A percentile compares a stretch with the other conserved stretches of the same genome.
These are phyloP conservation scores for Scytalopus superciliaris DNA, from an alignment of 2,113 vertebrate species.

Conservation along the genomic window DNA sequence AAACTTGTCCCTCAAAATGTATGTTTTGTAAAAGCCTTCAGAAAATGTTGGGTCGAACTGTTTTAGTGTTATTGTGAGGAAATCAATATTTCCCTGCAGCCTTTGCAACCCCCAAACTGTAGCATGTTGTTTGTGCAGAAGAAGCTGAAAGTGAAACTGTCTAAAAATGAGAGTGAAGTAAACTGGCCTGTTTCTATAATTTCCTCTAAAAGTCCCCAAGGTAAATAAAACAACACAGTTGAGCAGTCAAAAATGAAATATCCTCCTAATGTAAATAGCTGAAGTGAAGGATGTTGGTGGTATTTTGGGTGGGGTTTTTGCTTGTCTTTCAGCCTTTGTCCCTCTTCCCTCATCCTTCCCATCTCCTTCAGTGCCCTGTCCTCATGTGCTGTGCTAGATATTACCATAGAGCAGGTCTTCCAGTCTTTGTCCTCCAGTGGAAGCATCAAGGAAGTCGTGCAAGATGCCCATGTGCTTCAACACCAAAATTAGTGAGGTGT, in stretches of 20 bases:
- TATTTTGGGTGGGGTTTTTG: neutral
- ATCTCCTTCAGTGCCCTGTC: neutral
- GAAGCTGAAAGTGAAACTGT: slow-evolving; percentile 43
- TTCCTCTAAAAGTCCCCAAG: neutral
- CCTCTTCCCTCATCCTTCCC: neutral
- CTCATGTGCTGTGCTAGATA: neutral
- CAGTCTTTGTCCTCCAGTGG: neutral
- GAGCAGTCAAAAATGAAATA: neutral
- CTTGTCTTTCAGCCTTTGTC: neutral
- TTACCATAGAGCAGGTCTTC: neutral
- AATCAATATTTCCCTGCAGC: slow-evolving; percentile 66
- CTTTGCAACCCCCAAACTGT: slow-evolving; percentile 43
- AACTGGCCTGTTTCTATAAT: neutral
- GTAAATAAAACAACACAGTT: neutral
- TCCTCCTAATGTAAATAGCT: neutral
- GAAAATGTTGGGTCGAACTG: slow-evolving; percentile 55
- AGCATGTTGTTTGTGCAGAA: slow-evolving; percentile 16
- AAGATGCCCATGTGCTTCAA: accelerated
- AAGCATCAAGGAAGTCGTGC: neutral
- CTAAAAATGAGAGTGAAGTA: slow-evolving; percentile 16
- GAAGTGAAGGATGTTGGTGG: neutral
- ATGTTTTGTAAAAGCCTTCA: slow-evolving; percentile 59
- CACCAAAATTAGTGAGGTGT: neutral
- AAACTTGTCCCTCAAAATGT: slow-evolving; percentile 49
- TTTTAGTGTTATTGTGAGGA: slow-evolving; percentile 54